phyloP scores from a whole-genome alignment of 2,888 invertebrate species.

The Drosophila austrosaltans region DNA sequence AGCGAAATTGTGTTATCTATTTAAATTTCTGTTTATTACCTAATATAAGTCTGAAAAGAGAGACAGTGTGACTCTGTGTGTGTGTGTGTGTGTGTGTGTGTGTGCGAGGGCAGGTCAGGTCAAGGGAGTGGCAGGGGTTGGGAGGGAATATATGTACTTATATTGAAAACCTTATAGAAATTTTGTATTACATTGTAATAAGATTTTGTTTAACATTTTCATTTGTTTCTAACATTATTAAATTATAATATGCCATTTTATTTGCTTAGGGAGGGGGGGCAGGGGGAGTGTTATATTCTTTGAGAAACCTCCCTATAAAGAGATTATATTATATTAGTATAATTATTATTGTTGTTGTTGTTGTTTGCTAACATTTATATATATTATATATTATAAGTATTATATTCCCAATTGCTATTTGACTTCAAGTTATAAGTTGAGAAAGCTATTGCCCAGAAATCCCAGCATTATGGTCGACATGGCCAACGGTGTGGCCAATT shows the following conservation, averaged over 20 bases:
- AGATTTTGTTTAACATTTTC: slow-evolving; percentile 29
- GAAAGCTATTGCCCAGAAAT: slow-evolving; percentile 76
- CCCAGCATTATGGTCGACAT: slow-evolving; percentile 80
- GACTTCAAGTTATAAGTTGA: slow-evolving; percentile 81
- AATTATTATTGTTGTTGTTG: background rate
- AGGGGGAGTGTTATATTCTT: background rate
- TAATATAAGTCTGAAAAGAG: slow-evolving; percentile 56
- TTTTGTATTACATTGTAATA: slow-evolving; percentile 69
- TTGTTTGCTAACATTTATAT: background rate
- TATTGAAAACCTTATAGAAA: slow-evolving; percentile 60
- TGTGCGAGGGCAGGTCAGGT: background rate
- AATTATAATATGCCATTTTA: background rate
- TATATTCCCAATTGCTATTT: slow-evolving; percentile 41
- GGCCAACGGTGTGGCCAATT: slow-evolving; percentile 77
- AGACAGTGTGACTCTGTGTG: background rate
- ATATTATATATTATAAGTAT: background rate
- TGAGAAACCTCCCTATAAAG: slow-evolving; percentile 36
- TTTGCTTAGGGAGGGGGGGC: background rate
- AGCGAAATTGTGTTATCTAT: slow-evolving; percentile 13
- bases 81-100: background rate
- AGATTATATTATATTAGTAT: slow-evolving; percentile 11
- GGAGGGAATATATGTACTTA: slow-evolving; percentile 7
- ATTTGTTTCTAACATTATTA: slow-evolving; percentile 25
- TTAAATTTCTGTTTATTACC: slow-evolving; percentile 58
- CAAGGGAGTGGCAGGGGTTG: background rate